Evolutionary conservation across 2,888 invertebrate genomes (phyloP), one percentile per base, ranked within the genome.

Genomic region (Bedellia somnulentella): DNA sequence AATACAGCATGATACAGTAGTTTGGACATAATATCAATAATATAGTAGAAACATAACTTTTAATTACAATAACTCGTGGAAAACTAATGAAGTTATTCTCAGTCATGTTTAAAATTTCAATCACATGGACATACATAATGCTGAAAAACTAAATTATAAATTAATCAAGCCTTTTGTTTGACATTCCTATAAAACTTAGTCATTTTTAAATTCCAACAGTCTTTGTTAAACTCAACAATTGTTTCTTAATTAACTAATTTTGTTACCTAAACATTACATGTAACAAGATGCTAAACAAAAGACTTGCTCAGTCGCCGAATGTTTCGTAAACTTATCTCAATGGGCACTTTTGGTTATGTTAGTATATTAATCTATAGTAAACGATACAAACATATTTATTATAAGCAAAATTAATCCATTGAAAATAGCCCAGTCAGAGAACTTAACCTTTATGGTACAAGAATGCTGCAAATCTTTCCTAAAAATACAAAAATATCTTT

Each of bases 311-410:
- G 41, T 15, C 17, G 22, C 22, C 28, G 10, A 22, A 33, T 24
- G 24, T 53, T 57, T 61, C 63, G 63, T 67, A 67, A 71, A 73
- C 73, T 76, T 71, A 75, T 71, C 60, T 73, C 73, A 75, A 75
- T 73, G 76, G 77, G 77, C 77, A 77, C 77, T 77, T 77, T 76
- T 73, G 77, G 77, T 77, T 71, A 73, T 63, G 66, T 73, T 71
- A 73, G 64, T 73, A 63, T 67, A 70, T 27, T 63, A 68, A 51
- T 63, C 67, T 68, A 67, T 62, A 62, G 64, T 70, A 58, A 68
- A 67, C 66, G 67, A 64, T 66, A 70, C 60, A 68, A 71, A 70
- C 68, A 64, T 64, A 68, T 63, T 50, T 49, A 57, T 59, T 51
- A 46, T 60, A n/a, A n/a, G 67, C 70, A 71, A 70, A 75, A 71